phyloP scores from a whole-genome alignment of 2,113 vertebrate species.

The Junco hyemalis region DNA sequence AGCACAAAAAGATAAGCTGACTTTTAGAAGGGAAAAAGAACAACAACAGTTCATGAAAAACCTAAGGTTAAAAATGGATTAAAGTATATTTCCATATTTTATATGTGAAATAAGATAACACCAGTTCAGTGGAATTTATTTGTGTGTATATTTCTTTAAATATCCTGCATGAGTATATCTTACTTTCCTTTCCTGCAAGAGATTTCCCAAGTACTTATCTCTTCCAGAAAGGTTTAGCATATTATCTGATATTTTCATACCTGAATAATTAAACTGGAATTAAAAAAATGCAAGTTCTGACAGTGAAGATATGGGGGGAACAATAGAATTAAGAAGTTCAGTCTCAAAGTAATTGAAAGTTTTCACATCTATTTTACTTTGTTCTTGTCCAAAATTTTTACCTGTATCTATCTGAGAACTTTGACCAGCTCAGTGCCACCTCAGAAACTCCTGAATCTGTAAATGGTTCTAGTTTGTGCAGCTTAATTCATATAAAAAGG shows the following conservation, averaged over 20 bases:
- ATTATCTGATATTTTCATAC: constrained; percentile 7
- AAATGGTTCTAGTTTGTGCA: not conserved
- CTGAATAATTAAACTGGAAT: not conserved
- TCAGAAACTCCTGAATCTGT: not conserved
- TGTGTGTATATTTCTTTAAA: not conserved
- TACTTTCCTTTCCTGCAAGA: not conserved
- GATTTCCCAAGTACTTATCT: not conserved
- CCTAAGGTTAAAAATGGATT: not conserved
- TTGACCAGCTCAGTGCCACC: not conserved
- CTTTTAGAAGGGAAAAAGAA: not conserved
- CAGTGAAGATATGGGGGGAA: not conserved
- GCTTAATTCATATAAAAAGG: not conserved
- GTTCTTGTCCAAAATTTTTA: not conserved
- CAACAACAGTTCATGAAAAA: not conserved
- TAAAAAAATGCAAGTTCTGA: constrained; percentile 13
- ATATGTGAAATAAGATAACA: not conserved
- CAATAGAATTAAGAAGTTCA: not conserved
- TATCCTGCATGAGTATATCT: not conserved
- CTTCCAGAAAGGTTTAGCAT: constrained; percentile 9
- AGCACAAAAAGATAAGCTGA: not conserved
- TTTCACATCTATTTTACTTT: constrained; percentile 7
- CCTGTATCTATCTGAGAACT: not conserved
- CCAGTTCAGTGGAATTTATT: not conserved
- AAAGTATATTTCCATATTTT: not conserved
- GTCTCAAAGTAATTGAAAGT: not conserved